Percentiles rank a stretch among this genome's conserved stretches.
Conservation (phyloP, 1,140 invertebrate genomes). For the Saccostrea echinata region DNA sequence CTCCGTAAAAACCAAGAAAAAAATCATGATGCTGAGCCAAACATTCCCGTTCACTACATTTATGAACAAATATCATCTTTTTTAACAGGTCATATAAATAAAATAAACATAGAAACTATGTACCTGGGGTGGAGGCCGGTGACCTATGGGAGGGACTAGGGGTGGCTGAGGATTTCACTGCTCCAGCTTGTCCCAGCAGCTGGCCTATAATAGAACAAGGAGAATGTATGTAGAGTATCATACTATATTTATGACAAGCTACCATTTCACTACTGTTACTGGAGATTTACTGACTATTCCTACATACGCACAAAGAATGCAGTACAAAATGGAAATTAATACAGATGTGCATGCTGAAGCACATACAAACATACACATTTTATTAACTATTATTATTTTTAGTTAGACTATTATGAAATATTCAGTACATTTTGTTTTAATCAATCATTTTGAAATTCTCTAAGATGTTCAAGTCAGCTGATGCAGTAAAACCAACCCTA, state of each 20-base stretch:
- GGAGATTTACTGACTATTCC: conserved; percentile 10
- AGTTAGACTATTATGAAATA: neutral
- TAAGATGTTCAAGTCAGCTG: neutral
- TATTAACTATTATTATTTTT: neutral
- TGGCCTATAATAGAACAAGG: neutral
- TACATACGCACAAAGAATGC: conserved; percentile 2
- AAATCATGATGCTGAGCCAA: neutral
- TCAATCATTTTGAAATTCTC: neutral
- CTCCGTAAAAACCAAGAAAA: neutral
- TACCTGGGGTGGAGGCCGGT: conserved; percentile 61
- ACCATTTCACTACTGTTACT: neutral
- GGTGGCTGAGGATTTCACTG: conserved; percentile 27
- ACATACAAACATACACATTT: neutral
- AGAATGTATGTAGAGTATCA: neutral
- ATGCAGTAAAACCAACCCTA: neutral
- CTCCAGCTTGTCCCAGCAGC: conserved; percentile 31
- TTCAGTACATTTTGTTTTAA: neutral
- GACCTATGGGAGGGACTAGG: conserved; percentile 61
- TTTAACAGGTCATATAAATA: too few relatives aligned
- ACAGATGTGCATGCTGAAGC: conserved; percentile 17
- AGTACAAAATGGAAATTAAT: conserved; percentile 1
- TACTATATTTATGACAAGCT: conserved; percentile 9
- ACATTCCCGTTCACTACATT: neutral
- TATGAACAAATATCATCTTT: neutral
- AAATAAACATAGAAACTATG: neutral